Percentiles rank a stretch among this genome's conserved stretches.
Evolutionary conservation across 2,113 vertebrate genomes (phyloP).

Genomic region (Struthidea cinerea): DNA sequence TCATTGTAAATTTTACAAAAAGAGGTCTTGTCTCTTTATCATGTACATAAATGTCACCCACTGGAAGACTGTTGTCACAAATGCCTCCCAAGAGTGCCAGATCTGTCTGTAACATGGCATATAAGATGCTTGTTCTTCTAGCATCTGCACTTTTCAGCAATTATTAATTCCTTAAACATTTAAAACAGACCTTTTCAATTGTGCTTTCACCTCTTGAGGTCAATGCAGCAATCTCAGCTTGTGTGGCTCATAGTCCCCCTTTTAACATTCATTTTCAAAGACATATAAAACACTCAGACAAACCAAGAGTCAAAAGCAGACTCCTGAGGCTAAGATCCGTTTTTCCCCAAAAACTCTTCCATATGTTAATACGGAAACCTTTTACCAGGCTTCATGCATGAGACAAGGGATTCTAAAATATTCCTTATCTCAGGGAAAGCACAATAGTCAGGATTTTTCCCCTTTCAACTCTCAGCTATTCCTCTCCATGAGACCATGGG

Average conservation of each 20-base stretch:
- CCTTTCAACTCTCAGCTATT: conserved; percentile 33
- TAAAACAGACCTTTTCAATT: conserved; percentile 43
- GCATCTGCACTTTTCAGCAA: conserved; percentile 35
- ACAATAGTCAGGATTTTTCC: conserved; percentile 47
- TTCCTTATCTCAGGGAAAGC: conserved; percentile 39
- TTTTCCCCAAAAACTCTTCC: conserved; percentile 13
- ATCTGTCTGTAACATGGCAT: conserved; percentile 4
- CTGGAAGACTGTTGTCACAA: conserved; percentile 63
- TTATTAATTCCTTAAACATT: conserved; percentile 58
- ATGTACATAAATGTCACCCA: conserved; percentile 59
- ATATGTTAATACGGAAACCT: conserved; percentile 29
- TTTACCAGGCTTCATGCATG: background rate
- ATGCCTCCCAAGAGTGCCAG: conserved; percentile 43
- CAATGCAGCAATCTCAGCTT: background rate
- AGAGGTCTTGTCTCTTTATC: conserved; percentile 35
- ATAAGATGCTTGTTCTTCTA: conserved; percentile 27
- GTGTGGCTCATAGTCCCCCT: background rate
- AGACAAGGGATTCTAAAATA: conserved; percentile 48
- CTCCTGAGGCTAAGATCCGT: conserved; percentile 19
- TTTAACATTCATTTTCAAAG: conserved; percentile 32
- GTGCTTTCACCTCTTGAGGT: conserved; percentile 32
- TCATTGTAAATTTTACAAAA: conserved; percentile 46
- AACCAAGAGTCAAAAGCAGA: conserved; percentile 28
- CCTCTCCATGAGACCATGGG: background rate
- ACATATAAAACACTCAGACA: background rate